Conservation (phyloP, 2,888 invertebrate species). For the Patella depressa region DNA sequence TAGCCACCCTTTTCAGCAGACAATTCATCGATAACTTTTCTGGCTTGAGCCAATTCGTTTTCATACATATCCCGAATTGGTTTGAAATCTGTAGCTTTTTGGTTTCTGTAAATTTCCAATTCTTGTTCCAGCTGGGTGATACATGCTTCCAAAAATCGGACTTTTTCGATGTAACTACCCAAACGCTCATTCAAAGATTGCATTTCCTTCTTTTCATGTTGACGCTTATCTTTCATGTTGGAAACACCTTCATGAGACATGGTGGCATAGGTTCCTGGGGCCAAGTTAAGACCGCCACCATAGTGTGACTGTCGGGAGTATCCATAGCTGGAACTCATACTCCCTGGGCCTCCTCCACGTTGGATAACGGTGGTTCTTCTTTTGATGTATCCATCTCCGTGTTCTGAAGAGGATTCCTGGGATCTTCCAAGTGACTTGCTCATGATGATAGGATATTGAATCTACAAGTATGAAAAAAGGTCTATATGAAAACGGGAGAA, state of each 20-base stretch:
- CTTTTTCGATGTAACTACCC: slow-evolving; percentile 73
- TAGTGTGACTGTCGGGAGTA: background rate
- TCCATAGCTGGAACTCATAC: background rate
- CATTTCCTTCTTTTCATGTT: slow-evolving; percentile 73
- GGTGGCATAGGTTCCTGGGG: slow-evolving; percentile 42
- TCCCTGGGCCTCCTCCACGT: background rate
- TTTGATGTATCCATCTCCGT: background rate
- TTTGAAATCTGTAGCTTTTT: slow-evolving; percentile 59
- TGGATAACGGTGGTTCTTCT: background rate
- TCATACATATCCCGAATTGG: slow-evolving; percentile 71
- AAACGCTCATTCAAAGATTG: slow-evolving; percentile 73
- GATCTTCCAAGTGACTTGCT: background rate
- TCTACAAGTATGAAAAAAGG: too few species aligned
- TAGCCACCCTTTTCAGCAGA: slow-evolving; percentile 71
- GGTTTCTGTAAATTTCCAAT: slow-evolving; percentile 58
- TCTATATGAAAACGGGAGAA: too few species aligned
- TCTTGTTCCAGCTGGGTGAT: slow-evolving; percentile 65
- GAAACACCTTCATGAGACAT: slow-evolving; percentile 66
- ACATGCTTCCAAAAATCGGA: slow-evolving; percentile 69
- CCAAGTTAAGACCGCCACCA: slow-evolving; percentile 12
- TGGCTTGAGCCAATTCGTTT: slow-evolving; percentile 71
- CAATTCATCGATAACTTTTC: slow-evolving; percentile 71
- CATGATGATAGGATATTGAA: background rate
- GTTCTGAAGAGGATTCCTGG: background rate
- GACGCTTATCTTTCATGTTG: slow-evolving; percentile 70